Evolutionary conservation across 1,140 invertebrate genomes (phyloP), one percentile per base, ranked within the genome.

Genomic region (Drosophila busckii): DNA sequence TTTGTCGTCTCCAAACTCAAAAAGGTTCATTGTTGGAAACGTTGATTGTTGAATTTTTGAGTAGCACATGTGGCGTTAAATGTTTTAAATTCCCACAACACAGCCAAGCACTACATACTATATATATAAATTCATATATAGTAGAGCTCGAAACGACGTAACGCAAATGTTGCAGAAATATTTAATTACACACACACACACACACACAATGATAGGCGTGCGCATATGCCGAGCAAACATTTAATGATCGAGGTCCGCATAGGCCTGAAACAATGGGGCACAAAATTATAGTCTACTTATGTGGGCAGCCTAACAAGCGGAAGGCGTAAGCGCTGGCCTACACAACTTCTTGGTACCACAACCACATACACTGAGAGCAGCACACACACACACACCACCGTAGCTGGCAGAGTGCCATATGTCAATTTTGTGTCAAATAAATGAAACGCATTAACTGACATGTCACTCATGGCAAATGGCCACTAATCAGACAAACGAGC

Each of bases 371-470:
- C 32, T 22, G 12, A 35, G 2, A 9, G 1, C 6, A 4, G 12
- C 12, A 45, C 4, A 28, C 22, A 26, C 12, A 29, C 10, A 28
- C 20, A 20, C 5, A 56, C 26, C n/a, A 42, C 15, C 29, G 22
- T 23, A 26, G 44, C 41, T 35, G 53, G n/a, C 22, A 45, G 32
- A 53, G 38, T 59, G 56, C 49, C 64, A 69, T 75, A 80, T 82
- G n/a, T n/a, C 75, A 80, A 80, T 80, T 80, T 63, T 80, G 75
- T 80, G 75, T 80, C 75, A 80, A 80, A 75, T 80, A 82, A 75
- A 75, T 82, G 54, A 80, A 80, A 82, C 64, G 69, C 69, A 80
- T 82, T 80, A 83, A 82, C 69, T 75, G 69, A 80, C 75, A 80
- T 82, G 75, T 75, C 75, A 73, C 54, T 70, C 34, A 23, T 68